Evolutionary conservation across 2,888 invertebrate genomes (phyloP).

Genomic region (Macrosiphum euphorbiae): DNA sequence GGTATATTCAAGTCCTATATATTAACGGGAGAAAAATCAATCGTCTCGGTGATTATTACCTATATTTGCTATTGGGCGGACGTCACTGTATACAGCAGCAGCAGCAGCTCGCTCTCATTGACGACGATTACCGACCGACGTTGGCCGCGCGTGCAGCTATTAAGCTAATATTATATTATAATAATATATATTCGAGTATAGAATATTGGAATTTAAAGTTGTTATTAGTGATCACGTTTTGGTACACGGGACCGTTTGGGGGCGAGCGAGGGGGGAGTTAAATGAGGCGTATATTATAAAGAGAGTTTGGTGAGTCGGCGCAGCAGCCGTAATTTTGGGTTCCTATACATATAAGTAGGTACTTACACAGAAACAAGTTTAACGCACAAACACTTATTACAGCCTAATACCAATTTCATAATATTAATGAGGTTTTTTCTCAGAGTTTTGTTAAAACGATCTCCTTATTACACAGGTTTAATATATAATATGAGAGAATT

Average conservation of each 20-base stretch:
- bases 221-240: background rate
- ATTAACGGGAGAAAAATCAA: slow-evolving; percentile 17
- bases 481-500: background rate
- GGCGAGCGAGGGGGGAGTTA: background rate
- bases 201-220: background rate
- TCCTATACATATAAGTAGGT: background rate
- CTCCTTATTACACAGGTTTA: background rate
- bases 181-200: background rate
- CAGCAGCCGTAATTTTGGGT: background rate
- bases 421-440: background rate
- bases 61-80: background rate
- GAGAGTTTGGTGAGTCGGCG: background rate
- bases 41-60: slow-evolving; percentile 1
- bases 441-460: no score
- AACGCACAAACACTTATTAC: background rate
- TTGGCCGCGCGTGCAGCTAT: background rate
- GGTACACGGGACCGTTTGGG: background rate
- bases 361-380: background rate
- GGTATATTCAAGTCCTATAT: background rate
- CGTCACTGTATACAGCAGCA: no score
- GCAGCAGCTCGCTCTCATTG: background rate
- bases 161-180: background rate
- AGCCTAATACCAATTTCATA: background rate
- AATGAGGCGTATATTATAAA: background rate
- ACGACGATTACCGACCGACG: background rate